A percentile compares a stretch with the other conserved stretches of the same genome.
Conservation (phyloP, 2,797 vertebrate genomes). For the Vireo griseus region DNA sequence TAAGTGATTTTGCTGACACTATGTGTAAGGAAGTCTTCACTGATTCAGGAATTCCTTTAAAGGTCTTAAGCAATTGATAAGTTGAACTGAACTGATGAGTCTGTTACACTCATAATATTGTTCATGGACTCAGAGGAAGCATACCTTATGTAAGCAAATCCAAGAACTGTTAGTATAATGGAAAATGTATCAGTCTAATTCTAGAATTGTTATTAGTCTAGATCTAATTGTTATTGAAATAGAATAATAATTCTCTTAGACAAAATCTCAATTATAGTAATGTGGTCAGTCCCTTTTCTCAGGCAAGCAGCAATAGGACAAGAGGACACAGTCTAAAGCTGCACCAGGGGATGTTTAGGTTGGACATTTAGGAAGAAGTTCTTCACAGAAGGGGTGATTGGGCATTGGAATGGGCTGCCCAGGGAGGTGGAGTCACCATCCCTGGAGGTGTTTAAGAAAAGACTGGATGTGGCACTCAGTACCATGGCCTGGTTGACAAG, state of each 20-base stretch:
- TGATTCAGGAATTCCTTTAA: background rate
- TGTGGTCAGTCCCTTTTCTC: background rate
- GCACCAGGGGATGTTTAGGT: fast-evolving
- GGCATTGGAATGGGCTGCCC: background rate
- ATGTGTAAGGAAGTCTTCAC: background rate
- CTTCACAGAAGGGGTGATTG: background rate
- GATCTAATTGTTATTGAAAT: background rate
- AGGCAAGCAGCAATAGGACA: background rate
- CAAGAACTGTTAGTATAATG: background rate
- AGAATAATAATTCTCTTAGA: background rate
- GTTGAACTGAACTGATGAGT: background rate
- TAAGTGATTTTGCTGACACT: background rate
- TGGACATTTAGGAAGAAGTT: background rate
- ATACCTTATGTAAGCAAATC: background rate
- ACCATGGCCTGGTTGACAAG: background rate
- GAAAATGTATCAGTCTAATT: background rate
- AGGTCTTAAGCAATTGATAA: background rate
- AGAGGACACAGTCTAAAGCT: background rate
- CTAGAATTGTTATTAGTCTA: background rate
- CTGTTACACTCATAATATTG: background rate
- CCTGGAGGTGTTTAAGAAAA: background rate
- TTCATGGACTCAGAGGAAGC: background rate
- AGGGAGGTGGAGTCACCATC: background rate
- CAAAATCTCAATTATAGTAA: background rate
- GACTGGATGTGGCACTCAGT: background rate